Evolutionary conservation across 2,113 vertebrate genomes (phyloP), one percentile per base, ranked within the genome.

Genomic region (Ardeotis arabs): DNA sequence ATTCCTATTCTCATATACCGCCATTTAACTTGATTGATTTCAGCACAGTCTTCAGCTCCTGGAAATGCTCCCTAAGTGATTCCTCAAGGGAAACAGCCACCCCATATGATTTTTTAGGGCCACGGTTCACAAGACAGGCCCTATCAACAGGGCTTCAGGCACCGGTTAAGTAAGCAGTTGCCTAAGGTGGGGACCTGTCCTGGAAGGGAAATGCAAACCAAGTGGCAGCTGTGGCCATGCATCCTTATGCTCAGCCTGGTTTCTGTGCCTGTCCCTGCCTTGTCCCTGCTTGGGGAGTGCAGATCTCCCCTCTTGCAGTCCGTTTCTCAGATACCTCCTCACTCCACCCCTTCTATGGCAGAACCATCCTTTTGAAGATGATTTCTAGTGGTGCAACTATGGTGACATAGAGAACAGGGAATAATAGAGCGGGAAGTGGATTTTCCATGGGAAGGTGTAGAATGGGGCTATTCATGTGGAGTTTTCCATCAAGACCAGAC

Each of bases 11-110:
- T 94, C 67, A 69, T 95, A 73, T n/a, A 44, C 72, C 59, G 35
- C 90, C 72, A 47, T 88, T 94, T 94, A 94, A 93, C 78, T 58
- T 93, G 86, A 93, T 93, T 94, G 88, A 96, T 95, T 88, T 90
- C 92, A 70, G 50, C 73, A 29, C 21, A 45, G 41, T 29, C 64
- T 60, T 35, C 39, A 67, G 73, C 74, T 84, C 49, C 56, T 80
- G 62, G 77, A 92, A 93, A 84, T 47, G 60, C 53, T 90, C 64
- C 35, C 45, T 63, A 50, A 0, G 41, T 1, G 3, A 37, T 84
- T 90, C 41, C 76, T 94, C 60, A 45, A 78, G 55, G 90, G 39
- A 86, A 85, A n/a, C 22, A 88, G 47, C 11, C 33, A 49, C 58
- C 52, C 39, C 5, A 3, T 9, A 52, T 68, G 67, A 35, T 4